These are phyloP conservation scores for Numenius arquata DNA, from an alignment of 2,113 vertebrate species.

Conservation along the genomic window DNA sequence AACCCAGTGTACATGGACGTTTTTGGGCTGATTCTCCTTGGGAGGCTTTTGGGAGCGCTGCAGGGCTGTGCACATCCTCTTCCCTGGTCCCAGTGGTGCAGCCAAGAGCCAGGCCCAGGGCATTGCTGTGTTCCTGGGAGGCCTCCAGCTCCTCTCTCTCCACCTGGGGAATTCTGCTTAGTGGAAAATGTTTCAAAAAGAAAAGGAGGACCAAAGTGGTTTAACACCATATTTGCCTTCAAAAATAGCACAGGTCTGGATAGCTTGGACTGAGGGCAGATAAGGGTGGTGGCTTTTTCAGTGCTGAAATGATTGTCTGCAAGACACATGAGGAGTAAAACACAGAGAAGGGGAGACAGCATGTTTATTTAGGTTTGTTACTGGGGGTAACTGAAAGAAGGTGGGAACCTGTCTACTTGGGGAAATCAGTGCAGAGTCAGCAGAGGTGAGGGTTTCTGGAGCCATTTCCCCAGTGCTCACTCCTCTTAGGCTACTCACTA, in stretches of 20 bases:
- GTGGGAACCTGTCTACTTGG: not conserved
- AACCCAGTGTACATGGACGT: not conserved
- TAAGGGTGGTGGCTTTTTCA: not conserved
- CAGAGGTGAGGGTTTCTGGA: not conserved
- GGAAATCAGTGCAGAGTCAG: not conserved
- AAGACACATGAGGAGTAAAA: not conserved
- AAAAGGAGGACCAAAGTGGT: not conserved
- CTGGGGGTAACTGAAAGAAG: not conserved
- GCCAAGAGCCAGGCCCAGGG: not conserved
- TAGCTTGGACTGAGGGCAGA: not conserved
- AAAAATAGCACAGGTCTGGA: not conserved
- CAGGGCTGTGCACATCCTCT: not conserved
- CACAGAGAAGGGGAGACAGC: accelerated
- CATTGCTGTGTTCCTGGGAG: not conserved
- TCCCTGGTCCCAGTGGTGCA: not conserved
- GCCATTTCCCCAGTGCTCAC: not conserved
- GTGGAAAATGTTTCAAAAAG: not conserved
- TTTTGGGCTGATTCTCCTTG: not conserved
- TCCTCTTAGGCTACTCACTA: not conserved
- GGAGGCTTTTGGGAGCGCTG: not conserved
- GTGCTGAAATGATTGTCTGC: not conserved
- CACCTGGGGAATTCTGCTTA: not conserved
- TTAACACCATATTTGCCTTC: not conserved
- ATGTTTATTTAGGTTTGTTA: not conserved
- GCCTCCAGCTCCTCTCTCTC: not conserved